A percentile compares a stretch with the other conserved stretches of the same genome.
Evolutionary conservation across 2,797 vertebrate genomes (phyloP).

Genomic region (Hyperoplus immaculatus): DNA sequence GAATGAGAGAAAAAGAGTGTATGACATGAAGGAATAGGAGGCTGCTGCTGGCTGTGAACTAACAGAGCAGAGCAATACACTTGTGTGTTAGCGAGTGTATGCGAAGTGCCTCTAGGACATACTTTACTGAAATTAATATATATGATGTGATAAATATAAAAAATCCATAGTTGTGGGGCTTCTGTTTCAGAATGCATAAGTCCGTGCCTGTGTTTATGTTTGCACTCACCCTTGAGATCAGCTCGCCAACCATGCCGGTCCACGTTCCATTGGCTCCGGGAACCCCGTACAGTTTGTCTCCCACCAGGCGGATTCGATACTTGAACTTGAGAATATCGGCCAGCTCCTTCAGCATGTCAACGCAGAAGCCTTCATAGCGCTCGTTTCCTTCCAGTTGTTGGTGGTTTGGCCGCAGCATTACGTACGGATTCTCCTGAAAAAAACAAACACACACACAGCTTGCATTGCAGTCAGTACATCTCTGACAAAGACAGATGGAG

Average conservation of each 20-base stretch:
- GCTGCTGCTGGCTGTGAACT: slow-evolving; percentile 35
- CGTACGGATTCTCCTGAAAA: slow-evolving; percentile 97
- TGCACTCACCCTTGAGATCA: slow-evolving; percentile 92
- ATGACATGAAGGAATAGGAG: slow-evolving; percentile 48
- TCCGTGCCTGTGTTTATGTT: slow-evolving; percentile 3
- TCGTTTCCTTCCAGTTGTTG: slow-evolving; percentile 95
- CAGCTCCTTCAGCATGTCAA: slow-evolving; percentile 98
- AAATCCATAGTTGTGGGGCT: slow-evolving; percentile 4
- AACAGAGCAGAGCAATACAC: slow-evolving; percentile 48
- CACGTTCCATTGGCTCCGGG: slow-evolving; percentile 95
- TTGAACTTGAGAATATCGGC: slow-evolving; percentile 96
- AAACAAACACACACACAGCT: slow-evolving; percentile 16
- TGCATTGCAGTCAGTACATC: background rate
- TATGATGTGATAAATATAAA: slow-evolving; percentile 1
- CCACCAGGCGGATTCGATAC: slow-evolving; percentile 95
- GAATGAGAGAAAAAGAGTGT: slow-evolving; percentile 44
- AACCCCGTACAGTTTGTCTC: slow-evolving; percentile 94
- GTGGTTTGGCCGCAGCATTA: slow-evolving; percentile 96
- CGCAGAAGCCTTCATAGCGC: slow-evolving; percentile 96
- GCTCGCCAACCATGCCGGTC: slow-evolving; percentile 98
- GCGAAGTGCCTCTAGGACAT: slow-evolving; percentile 20
- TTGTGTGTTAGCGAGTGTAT: slow-evolving; percentile 18
- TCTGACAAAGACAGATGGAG: background rate
- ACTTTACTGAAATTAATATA: background rate
- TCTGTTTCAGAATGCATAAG: background rate